Evolutionary conservation across 2,113 vertebrate genomes (phyloP), one percentile per base, ranked within the genome.

Genomic region (Nothocercus nigrocapillus): DNA sequence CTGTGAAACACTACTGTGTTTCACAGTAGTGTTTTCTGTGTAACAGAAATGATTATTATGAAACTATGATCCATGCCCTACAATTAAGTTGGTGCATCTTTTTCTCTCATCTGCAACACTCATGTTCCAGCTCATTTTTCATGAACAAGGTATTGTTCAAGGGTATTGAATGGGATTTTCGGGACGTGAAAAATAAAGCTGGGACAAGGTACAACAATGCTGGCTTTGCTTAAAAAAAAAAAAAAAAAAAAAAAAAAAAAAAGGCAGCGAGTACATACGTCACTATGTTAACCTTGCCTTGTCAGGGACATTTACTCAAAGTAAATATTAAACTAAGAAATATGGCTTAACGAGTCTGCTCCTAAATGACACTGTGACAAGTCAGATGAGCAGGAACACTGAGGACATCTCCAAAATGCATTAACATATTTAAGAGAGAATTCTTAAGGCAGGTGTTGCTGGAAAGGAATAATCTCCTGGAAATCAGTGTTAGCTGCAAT

Each of bases 391-490:
- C 54, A 91, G 45, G 56, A 88, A 86, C 66, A 28, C 1, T n/a
- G 75, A 90, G 20, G 56, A 69, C n/a, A 86, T 79, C 30, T 90
- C 69, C 69, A 81, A 84, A 90, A 54, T 3, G 79, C 88, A 70
- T 19, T 3, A 88, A 89, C 42, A 4, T 28, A 81, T 42, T 68
- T 45, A 85, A 91, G 63, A 88, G 59, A 95, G 69, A 90, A 95
- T 78, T 92, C 82, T 97, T 97, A 96, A 97, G 94, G 95, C 95
- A 94, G 78, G 44, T 75, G 70, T 80, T 94, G 79, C 86, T 78
- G 5, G 81, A 94, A 92, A 87, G 42, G 44, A 88, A 59, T 51
- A 0, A 2, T 76, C 81, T 93, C 86, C 87, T 83, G 91, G 84
- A 90, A 94, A 95, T 78, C 36, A n/a, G 64, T 16, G 56, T 73